phyloP scores from a whole-genome alignment of 2,113 vertebrate genomes.

The Antennarius striatus region DNA sequence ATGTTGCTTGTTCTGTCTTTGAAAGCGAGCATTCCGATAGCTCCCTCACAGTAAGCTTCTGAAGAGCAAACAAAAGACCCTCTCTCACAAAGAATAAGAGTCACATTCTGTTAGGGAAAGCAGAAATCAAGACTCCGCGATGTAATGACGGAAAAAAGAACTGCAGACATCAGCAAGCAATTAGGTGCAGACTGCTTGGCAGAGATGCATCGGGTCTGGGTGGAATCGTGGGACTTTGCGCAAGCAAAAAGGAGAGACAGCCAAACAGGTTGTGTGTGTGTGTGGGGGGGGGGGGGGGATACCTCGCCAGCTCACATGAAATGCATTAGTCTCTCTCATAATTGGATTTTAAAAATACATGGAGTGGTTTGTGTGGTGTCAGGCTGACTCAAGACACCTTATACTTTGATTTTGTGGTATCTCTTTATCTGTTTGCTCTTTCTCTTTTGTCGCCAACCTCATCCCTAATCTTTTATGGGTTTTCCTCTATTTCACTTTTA shows the following conservation, averaged over 20 bases:
- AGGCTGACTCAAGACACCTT: constrained; percentile 25
- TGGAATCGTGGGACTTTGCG: constrained; percentile 22
- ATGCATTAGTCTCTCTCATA: constrained; percentile 58
- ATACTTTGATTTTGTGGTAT: constrained; percentile 10
- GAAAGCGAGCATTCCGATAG: constrained; percentile 21
- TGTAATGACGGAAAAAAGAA: constrained; percentile 19
- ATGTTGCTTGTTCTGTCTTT: constrained; percentile 14
- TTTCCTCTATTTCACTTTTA: constrained; percentile 15
- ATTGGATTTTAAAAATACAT: constrained; percentile 75
- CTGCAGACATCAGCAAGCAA: constrained; percentile 68
- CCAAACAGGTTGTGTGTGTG: constrained; percentile 36
- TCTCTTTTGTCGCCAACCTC: background rate
- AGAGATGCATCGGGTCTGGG: constrained; percentile 46
- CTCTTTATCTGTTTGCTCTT: constrained; percentile 12
- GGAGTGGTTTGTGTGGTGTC: constrained; percentile 41
- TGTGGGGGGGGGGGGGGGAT: constrained; percentile 22
- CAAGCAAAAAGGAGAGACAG: constrained; percentile 16
- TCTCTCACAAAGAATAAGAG: constrained; percentile 43
- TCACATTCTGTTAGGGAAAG: constrained; percentile 53
- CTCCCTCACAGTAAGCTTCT: background rate
- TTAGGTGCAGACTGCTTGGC: constrained; percentile 54
- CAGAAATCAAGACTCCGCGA: constrained; percentile 56
- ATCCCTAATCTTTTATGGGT: no score
- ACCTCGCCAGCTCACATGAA: constrained; percentile 24
- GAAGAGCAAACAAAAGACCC: constrained; percentile 17